Evolutionary conservation across 2,888 invertebrate genomes (phyloP), one percentile per base, ranked within the genome.

Genomic region (Heliconius charithonia): DNA sequence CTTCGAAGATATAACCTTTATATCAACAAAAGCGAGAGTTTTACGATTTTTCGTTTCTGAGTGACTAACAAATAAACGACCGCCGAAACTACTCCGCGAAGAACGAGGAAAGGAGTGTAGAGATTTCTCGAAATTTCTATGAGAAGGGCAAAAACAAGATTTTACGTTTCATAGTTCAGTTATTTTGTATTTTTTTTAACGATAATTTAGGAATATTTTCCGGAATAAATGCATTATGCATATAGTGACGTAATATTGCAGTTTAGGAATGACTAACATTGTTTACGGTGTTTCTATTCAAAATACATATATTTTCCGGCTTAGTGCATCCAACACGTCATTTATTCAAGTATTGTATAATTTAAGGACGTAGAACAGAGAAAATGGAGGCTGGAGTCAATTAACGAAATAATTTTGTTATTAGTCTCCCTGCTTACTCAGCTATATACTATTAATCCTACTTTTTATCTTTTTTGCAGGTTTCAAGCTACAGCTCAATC

Each of bases 211-310:
- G 10, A 59, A 63, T 63, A 63, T 27, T 27, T 51, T 27, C 71
- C 51, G 56, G 51, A 29, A 27, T 51, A 37, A n/a, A 41, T 41
- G n/a, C 41, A 41, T n/a, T 37, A 25, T 69, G n/a, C 69, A 32
- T 25, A 69, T 25, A 25, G 13, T 69, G n/a, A 69, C 25, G 63
- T 16, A 13, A 63, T 63, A 25, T 6, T 63, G 63, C 27, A 63
- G 27, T 63, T 63, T 63, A 63, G 63, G 63, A 63, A 63, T 63
- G 63, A 63, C 63, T 63, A 63, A 63, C 7, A 63, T 27, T 63
- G 63, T 63, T 63, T 63, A 63, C 27, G 13, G 63, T 63, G 25
- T 16, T 63, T 63, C 13, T 63, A 63, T 27, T 16, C 27, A 27
- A 63, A 27, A 63, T 63, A 63, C 63, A 63, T 7, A 16, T 63